A percentile compares a stretch with the other conserved stretches of the same genome.
Evolutionary conservation across 2,888 invertebrate species (phyloP).

Genomic region (Hesperia comma): DNA sequence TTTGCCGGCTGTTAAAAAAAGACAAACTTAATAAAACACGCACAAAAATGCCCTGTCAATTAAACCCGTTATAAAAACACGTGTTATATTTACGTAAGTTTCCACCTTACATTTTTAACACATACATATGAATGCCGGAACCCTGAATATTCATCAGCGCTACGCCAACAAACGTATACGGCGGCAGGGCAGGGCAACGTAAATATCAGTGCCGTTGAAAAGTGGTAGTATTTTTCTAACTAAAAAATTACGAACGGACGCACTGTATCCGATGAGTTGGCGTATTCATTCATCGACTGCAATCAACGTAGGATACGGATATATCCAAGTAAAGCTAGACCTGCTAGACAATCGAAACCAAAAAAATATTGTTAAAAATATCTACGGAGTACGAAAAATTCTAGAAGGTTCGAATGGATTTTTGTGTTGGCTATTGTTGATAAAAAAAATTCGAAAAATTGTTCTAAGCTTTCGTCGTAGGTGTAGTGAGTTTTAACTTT

Average conservation of each 20-base stretch:
- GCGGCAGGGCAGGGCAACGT: slow-evolving; percentile 6
- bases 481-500: too few relatives aligned
- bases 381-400: neutral
- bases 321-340: neutral
- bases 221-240: slow-evolving; percentile 32
- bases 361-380: slow-evolving; percentile 1
- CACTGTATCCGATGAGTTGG: slow-evolving; percentile 9
- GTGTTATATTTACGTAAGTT: neutral
- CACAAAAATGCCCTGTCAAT: neutral
- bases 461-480: too few relatives aligned
- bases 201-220: slow-evolving; percentile 35
- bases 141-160: slow-evolving; percentile 38
- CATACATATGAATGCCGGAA: slow-evolving; percentile 36
- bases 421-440: too few relatives aligned
- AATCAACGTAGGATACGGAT: slow-evolving; percentile 14
- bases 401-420: too few relatives aligned
- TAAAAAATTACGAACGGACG: slow-evolving; percentile 23
- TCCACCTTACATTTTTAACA: slow-evolving; percentile 5
- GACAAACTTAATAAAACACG: neutral
- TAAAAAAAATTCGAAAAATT: too few relatives aligned
- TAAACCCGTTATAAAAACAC: neutral
- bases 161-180: neutral
- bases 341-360: neutral
- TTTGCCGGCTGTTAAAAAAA: neutral
- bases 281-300: slow-evolving; percentile 17